Evolutionary conservation across 2,797 vertebrate genomes (phyloP).

Genomic region (Oreortyx pictus): DNA sequence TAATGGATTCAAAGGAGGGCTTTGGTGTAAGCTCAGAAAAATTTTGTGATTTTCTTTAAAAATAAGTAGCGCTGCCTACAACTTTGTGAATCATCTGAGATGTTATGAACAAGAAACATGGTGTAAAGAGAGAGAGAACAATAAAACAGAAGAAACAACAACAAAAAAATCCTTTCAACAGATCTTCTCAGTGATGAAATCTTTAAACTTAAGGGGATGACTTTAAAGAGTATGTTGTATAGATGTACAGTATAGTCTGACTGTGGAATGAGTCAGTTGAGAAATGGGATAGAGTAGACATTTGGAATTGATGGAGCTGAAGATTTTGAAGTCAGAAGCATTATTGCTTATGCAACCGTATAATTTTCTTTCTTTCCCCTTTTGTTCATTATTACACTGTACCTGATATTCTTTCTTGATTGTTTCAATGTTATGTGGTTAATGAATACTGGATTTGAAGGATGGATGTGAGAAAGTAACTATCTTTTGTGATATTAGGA

Average conservation of each 20-base stretch:
- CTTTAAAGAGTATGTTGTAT: neutral
- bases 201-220: neutral
- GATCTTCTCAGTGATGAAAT: neutral
- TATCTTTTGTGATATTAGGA: neutral
- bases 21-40: neutral
- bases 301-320: neutral
- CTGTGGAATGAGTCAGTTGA: neutral
- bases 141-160: neutral
- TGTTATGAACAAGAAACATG: neutral
- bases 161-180: neutral
- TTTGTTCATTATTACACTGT: neutral
- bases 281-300: neutral
- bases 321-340: neutral
- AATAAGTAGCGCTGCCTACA: neutral
- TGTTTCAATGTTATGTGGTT: neutral
- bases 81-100: neutral
- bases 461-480: neutral
- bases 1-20: neutral
- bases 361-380: neutral
- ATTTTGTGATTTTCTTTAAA: neutral
- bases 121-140: neutral
- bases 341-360: neutral
- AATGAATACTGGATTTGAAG: no score
- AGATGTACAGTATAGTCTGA: neutral
- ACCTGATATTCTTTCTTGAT: neutral